Evolutionary conservation across 2,888 invertebrate species (phyloP), one percentile per base, ranked within the genome.

Genomic region (Nephrotoma appendiculata): DNA sequence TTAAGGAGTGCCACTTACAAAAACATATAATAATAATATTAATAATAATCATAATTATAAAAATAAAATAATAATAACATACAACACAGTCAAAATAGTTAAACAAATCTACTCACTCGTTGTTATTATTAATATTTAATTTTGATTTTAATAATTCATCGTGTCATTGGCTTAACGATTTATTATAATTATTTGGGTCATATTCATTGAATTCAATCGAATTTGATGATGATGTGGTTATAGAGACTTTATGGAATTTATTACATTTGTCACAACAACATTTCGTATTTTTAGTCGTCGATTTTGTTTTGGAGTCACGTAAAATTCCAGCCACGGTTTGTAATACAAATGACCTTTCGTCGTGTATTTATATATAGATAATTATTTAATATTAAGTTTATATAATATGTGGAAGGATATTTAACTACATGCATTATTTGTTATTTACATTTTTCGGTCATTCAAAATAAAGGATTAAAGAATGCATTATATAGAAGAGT

Each of bases 281-380:
- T 85, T 43, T 83, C 41, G 12, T 83, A 83, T 83, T 83, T 83
- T 11, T 41, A 31, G 31, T 3, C n/a, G 85, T 7, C n/a, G 43
- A 85, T 43, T 43, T 71, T 41, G n/a, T 43, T 41, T 41, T 57
- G 43, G 57, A 44, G 43, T 86, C 87, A 15, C 87, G 48, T 45
- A 87, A 92, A 90, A 93, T 90, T 83, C 93, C 93, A 41, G 93
- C 93, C 87, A 93, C 93, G 71, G 93, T 93, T 92, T 93, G 93
- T 57, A 93, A 93, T 88, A 93, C 92, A 91, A 93, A 93, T 88
- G 93, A 93, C 93, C 93, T 93, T 5, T 41, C 5, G 44, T 44
- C 6, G 12, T 48, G 6, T 48, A 48, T 48, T 11, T n/a, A 9
- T 52, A 52, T 15, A 52, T n/a, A n/a, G 5, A 11, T 15, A 52